A percentile compares a stretch with the other conserved stretches of the same genome.
These are phyloP conservation scores for Laupala kohalensis DNA, from an alignment of 1,140 invertebrate species.

Conservation along the genomic window DNA sequence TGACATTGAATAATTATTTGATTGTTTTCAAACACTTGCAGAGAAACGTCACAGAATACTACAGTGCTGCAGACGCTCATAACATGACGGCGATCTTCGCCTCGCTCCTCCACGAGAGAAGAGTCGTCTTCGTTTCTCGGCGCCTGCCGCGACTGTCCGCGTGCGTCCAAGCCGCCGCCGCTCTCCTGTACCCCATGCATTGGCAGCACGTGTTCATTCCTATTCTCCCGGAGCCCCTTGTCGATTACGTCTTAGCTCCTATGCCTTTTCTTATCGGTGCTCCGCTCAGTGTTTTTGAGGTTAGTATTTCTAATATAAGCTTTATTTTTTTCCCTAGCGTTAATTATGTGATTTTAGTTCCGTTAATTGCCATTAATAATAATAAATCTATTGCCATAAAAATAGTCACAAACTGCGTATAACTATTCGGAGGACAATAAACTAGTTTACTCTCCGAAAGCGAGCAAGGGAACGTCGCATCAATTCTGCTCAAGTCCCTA, in stretches of 20 bases:
- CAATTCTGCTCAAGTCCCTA: too few species aligned
- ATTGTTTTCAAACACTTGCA: too few species aligned
- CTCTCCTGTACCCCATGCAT: slow-evolving; percentile 89
- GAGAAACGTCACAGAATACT: slow-evolving; percentile 93
- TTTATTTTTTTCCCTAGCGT: too few species aligned
- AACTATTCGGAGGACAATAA: too few species aligned
- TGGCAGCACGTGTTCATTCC: slow-evolving; percentile 98
- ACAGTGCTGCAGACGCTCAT: slow-evolving; percentile 80
- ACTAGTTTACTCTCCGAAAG: too few species aligned
- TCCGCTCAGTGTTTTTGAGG: slow-evolving; percentile 66
- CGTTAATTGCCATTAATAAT: too few species aligned
- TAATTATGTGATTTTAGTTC: too few species aligned
- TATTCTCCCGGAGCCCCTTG: slow-evolving; percentile 69
- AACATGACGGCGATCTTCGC: slow-evolving; percentile 93
- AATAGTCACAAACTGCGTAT: too few species aligned
- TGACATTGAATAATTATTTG: not conserved
- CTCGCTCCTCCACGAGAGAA: slow-evolving; percentile 72
- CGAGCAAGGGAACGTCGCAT: too few species aligned
- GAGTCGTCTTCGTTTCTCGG: slow-evolving; percentile 81
- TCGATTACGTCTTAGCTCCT: slow-evolving; percentile 82
- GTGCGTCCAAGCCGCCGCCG: slow-evolving; percentile 86
- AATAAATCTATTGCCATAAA: too few species aligned
- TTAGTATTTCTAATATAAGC: too few species aligned
- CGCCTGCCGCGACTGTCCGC: slow-evolving; percentile 76
- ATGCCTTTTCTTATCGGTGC: slow-evolving; percentile 95